Evolutionary conservation across 1,140 invertebrate genomes (phyloP), one percentile per base, ranked within the genome.

Genomic region (Dysdera silvatica): DNA sequence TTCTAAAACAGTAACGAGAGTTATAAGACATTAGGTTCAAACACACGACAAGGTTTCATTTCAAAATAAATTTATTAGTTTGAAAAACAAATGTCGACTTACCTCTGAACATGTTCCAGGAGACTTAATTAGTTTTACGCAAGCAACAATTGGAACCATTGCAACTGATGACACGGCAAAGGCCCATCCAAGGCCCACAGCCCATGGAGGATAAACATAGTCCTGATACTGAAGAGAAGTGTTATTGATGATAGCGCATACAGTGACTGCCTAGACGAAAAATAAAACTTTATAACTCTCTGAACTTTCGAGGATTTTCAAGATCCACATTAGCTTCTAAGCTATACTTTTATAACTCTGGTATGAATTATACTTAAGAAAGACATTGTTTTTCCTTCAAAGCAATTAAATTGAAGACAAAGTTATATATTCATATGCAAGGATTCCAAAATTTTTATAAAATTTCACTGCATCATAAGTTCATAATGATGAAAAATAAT

Each of bases 151-250:
- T 1, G 85, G 85, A 69, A 87, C 85, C 82, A 87, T 84, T 28
- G 85, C 76, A n/a, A 87, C 84, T 14, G 86, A 86, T 37, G 84
- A 85, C 40, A 85, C 78, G 14, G 85, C 84, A 23, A 89, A 77
- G 7, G 78, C 74, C 85, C 85, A 87, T 47, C 87, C 87, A 6
- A 87, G 72, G 56, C 81, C 80, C 71, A 84, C 84, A 1, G 85
- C 85, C 86, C 86, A 88, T 53, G 68, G 73, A 0, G 87, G 87
- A 70, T 87, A 89, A 8, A 72, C 74, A 71, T 88, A 87, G 28
- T 81, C 79, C 66, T 82, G 81, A 73, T 88, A 88, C 53, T 80
- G 77, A 18, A 87, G 72, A 7, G 84, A 83, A 67, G 83, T 79
- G 66, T 84, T 84, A 68, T 84, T 82, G 18, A 85, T 72, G 7